Percentiles rank a stretch among this genome's conserved stretches.
These are phyloP conservation scores for Muscina levida DNA, from an alignment of 2,888 invertebrate genomes.

Conservation along the genomic window DNA sequence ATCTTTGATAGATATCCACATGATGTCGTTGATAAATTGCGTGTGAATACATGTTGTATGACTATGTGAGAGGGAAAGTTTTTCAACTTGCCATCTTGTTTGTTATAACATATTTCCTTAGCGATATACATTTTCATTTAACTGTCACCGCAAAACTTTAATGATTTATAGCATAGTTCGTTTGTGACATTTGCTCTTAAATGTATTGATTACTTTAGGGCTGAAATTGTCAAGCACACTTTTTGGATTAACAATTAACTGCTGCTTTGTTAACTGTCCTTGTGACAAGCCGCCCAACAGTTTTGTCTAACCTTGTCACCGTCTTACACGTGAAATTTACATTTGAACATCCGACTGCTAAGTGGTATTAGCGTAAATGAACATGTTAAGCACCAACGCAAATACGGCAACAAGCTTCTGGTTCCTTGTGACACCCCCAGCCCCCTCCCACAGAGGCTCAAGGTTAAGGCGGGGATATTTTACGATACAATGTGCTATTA, in stretches of 20 bases:
- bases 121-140: no score
- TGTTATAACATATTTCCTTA: no score
- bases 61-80: not conserved
- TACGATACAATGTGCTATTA: constrained; percentile 29
- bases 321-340: not conserved
- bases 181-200: not conserved
- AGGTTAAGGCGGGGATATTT: not conserved
- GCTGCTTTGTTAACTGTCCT: not conserved
- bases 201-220: not conserved
- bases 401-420: no score
- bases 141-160: no score
- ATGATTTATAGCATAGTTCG: not conserved
- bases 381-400: no score
- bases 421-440: no score
- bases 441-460: no score
- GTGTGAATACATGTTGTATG: not conserved
- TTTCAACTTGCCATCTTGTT: no score
- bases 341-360: not conserved
- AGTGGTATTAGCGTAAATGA: no score
- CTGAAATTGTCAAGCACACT: not conserved
- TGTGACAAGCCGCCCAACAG: constrained; percentile 29
- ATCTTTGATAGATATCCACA: constrained; percentile 14
- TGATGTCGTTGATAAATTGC: constrained; percentile 27
- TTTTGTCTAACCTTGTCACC: constrained; percentile 43
- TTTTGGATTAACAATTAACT: not conserved